Percentiles rank a stretch among this genome's conserved stretches.
phyloP scores from a whole-genome alignment of 2,797 vertebrate species.

The Anguilla obscura region DNA sequence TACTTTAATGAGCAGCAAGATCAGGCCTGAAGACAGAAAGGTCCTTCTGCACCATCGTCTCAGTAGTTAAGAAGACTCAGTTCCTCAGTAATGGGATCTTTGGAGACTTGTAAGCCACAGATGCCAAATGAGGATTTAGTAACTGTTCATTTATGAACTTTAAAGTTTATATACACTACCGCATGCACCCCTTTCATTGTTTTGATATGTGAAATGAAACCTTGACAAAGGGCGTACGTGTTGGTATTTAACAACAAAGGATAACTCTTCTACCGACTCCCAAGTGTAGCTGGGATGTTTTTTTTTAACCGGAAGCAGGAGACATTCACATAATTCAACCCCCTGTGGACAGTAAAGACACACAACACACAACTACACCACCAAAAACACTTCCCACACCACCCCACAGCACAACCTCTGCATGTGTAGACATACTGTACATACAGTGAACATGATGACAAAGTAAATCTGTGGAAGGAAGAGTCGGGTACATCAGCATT shows the following conservation, averaged over 20 bases:
- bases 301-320: background rate
- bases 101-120: background rate
- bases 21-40: background rate
- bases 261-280: background rate
- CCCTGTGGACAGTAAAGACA: background rate
- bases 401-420: constrained; percentile 35
- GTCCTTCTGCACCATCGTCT: background rate
- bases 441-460: constrained; percentile 85
- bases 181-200: background rate
- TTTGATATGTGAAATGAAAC: background rate
- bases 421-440: constrained; percentile 54
- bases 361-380: constrained; percentile 32
- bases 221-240: background rate
- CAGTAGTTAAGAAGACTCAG: background rate
- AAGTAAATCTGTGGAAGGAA: constrained; percentile 74
- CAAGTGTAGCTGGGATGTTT: background rate
- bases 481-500: constrained; percentile 31
- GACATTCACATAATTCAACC: background rate
- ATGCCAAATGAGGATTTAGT: background rate
- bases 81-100: background rate
- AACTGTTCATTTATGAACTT: background rate
- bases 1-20: no score
- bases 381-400: background rate
- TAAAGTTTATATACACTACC: background rate
- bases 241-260: background rate